Evolutionary conservation across 2,888 invertebrate genomes (phyloP), one percentile per base, ranked within the genome.

Genomic region (Dolichopus griseipennis): DNA sequence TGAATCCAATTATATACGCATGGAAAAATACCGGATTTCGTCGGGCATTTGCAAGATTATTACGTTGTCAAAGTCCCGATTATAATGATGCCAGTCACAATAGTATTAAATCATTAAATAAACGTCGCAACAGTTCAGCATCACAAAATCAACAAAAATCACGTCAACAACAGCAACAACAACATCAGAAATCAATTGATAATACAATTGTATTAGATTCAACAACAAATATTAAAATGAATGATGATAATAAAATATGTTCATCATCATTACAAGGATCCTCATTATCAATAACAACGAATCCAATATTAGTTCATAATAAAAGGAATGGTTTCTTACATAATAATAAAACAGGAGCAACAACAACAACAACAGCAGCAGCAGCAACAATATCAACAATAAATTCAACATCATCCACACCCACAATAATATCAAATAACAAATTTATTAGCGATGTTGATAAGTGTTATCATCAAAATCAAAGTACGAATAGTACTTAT

Each of bases 11-110:
- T 64, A 91, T 92, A 74, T 92, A 92, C 82, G 91, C 91, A 41
- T 92, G 92, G 92, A 92, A 92, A 79, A 92, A 91, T 78, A 84
- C 87, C 9, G 90, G 88, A 71, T 92, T 91, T 77, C 86, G 91
- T 6, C 85, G 85, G 66, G 89, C 91, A 1, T 91, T 92, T 76
- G 83, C 85, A 41, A 86, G 86, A 72, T 82, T 91, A 15, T 79
- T 91, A 20, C 85, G 86, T 34, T 90, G 90, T 76, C 85, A 86
- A 75, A 83, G 84, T 70, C 88, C 88, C 0, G 87, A 89, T 74
- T 81, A 83, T 1, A 83, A 84, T 0, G 84, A 84, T 34, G 68
- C 66, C 20, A 73, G 72, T 21, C 73, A 74, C 52, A 72, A 73
- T 68, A 74, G 73, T 52, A 63, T 68, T 7, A 71, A 71, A 34